Base-by-base conservation (phyloP, 2,797 vertebrate genomes). In the Acipenser transmontanus region DNA sequence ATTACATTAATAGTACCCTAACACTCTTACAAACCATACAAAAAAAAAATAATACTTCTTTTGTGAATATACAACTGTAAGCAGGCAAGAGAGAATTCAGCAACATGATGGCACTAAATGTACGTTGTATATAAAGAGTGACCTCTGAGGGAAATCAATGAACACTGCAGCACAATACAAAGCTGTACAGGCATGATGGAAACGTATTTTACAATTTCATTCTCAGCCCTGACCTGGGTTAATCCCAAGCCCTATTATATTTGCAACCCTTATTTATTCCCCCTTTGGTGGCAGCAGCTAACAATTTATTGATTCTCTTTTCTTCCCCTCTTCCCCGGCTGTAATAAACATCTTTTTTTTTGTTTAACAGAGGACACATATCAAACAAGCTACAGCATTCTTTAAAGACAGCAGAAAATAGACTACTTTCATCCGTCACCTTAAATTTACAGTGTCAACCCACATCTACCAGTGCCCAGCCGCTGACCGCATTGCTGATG, bases 401-500 rank as follows among this genome's bases (percentile, higher is more conserved):
- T 56, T 8, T 49, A 67, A 62, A 62, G 65, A 52, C 9, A 65
- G 63, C 59, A 65, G 49, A 64, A 70, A 72, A 73, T 56, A 54
- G 49, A 13, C 63, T 63, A 8, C 47, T 65, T 60, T 62, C 62
- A 59, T 60, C 69, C 20, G 6, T 67, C 56, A 49, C 7, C 14
- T 64, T 64, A 14, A 62, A 62, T 68, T 70, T 67, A 61, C 11
- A 65, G 14, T 59, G 59, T 52, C 66, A 67, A n/a, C 14, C 14
- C 47, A 9, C 9, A 59, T 66, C n/a, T 61, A 7, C 56, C 67
- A 62, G 20, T 63, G 69, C 61, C 60, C 69, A 51, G 61, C 62
- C 70, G 66, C 65, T 69, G 68, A 66, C 64, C 70, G 68, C 47
- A 60, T 66, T 70, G 59, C 68, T 72, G 73, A 73, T 65, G 70